Conservation (phyloP, 2,797 vertebrate species). For the Buphagus erythrorhynchus region DNA sequence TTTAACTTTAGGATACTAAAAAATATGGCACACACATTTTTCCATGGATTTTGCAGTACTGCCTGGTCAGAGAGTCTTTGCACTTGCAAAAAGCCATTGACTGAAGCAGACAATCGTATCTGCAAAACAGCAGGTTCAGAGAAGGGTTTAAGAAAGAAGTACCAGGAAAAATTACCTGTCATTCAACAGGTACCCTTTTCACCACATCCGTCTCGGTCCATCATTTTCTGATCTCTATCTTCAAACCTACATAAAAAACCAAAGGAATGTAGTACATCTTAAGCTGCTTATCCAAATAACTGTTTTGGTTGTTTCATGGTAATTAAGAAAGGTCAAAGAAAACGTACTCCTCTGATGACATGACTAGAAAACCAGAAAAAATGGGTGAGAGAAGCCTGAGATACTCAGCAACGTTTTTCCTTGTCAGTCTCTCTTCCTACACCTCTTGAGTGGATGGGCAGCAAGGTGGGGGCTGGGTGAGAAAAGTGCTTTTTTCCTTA, state of each 20-base stretch:
- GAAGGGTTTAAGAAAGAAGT: not conserved
- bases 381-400: not conserved
- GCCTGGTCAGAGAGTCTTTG: not conserved
- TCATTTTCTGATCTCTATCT: not conserved
- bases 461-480: not conserved
- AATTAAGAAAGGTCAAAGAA: not conserved
- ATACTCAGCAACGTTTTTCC: not conserved
- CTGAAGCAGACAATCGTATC: not conserved
- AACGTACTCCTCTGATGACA: rapidly evolving
- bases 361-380: rapidly evolving
- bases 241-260: not conserved
- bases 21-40: not conserved
- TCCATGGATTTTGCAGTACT: not conserved
- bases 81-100: not conserved
- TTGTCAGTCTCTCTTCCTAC: not conserved
- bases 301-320: not conserved
- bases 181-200: not conserved
- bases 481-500: not conserved
- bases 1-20: not conserved
- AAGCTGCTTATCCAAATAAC: not conserved
- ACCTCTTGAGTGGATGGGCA: not conserved
- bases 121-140: not conserved
- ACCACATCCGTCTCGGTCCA: not conserved
- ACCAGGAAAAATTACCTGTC: not conserved
- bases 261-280: not conserved